These are phyloP conservation scores for Meghimatium bilineatum DNA, from an alignment of 2,888 invertebrate genomes.

Conservation along the genomic window DNA sequence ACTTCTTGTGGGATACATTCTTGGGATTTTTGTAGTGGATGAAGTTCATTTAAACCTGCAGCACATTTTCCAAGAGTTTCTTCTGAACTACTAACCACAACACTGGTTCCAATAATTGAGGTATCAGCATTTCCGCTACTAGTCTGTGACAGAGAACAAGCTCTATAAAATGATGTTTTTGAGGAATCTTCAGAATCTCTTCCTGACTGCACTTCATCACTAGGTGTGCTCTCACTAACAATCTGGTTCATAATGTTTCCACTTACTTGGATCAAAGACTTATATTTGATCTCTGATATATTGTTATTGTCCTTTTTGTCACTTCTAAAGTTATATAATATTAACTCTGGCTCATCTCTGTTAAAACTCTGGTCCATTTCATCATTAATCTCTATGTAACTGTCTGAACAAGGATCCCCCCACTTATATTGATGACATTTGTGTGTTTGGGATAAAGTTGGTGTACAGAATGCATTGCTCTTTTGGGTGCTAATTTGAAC, in stretches of 20 bases:
- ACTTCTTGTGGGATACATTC: background rate
- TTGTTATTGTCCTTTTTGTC: too few species aligned
- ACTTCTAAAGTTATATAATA: background rate
- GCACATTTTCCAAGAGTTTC: background rate
- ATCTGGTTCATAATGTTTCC: background rate
- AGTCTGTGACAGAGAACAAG: background rate
- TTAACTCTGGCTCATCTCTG: slow-evolving; percentile 13
- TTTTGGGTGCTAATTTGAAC: background rate
- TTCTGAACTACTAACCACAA: too few species aligned
- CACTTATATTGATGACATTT: background rate
- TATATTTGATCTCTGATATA: background rate
- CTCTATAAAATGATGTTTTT: background rate
- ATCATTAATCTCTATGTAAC: background rate
- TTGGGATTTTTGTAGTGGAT: background rate
- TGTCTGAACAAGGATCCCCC: background rate
- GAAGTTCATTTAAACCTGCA: background rate
- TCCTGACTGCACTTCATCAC: background rate
- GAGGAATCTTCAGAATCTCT: background rate
- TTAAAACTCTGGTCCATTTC: background rate
- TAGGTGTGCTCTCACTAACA: background rate
- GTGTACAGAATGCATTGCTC: background rate
- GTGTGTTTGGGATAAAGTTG: background rate
- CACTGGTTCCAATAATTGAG: background rate
- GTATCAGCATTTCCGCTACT: background rate
- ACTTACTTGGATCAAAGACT: background rate